phyloP scores from a whole-genome alignment of 2,888 invertebrate species.

The Agrotis segetum region DNA sequence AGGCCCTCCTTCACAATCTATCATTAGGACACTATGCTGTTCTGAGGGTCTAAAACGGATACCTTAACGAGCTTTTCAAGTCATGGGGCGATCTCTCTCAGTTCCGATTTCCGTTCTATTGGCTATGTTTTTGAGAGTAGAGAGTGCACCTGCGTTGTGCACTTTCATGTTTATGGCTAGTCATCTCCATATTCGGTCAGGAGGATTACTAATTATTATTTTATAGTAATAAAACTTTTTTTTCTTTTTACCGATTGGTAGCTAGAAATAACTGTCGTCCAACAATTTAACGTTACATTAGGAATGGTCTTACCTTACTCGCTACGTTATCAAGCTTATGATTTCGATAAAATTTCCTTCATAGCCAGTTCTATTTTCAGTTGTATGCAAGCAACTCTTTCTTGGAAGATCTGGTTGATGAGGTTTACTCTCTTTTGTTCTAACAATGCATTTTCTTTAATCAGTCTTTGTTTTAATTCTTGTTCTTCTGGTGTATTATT shows the following conservation, averaged over 20 bases:
- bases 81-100: no score
- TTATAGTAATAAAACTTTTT: not conserved
- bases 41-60: not conserved
- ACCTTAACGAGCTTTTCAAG: no score
- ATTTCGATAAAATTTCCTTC: conserved; percentile 89
- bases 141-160: no score
- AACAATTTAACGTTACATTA: not conserved
- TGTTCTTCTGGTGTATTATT: conserved; percentile 81
- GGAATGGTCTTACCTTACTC: conserved; percentile 15
- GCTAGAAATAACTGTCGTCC: not conserved
- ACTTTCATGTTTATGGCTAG: no score
- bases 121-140: no score
- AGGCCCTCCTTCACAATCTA: not conserved
- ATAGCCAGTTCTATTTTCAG: conserved; percentile 93
- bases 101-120: no score
- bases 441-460: conserved; percentile 92
- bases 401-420: conserved; percentile 93
- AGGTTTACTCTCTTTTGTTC: conserved; percentile 93
- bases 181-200: no score
- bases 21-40: not conserved
- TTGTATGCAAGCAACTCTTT: conserved; percentile 93
- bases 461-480: conserved; percentile 82
- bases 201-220: no score
- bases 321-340: conserved; percentile 67
- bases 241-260: not conserved